Percentiles rank a stretch among this genome's conserved stretches.
Evolutionary conservation across 2,113 vertebrate species (phyloP).

Genomic region (Pelmatolapia mariae): DNA sequence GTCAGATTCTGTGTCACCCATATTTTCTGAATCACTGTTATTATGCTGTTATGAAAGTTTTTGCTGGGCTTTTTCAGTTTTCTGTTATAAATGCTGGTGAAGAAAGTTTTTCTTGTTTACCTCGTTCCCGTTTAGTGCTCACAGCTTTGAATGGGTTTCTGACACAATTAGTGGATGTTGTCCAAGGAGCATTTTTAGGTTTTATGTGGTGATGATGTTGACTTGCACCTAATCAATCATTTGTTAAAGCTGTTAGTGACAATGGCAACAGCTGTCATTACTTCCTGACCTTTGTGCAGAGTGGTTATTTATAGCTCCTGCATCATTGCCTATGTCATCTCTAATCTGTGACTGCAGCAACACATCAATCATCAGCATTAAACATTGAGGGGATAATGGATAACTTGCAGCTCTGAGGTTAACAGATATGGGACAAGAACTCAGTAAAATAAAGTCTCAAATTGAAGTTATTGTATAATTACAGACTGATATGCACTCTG

Average conservation of each 20-base stretch:
- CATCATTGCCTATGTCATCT: neutral
- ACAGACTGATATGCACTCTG: neutral
- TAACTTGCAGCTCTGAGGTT: neutral
- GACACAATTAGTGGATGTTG: neutral
- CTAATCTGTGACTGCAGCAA: neutral
- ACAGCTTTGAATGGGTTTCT: neutral
- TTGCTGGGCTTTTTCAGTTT: rapidly evolving
- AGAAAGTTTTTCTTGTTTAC: neutral
- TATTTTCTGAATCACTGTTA: neutral
- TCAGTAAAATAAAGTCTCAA: neutral
- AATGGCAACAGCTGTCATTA: neutral
- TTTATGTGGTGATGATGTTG: neutral
- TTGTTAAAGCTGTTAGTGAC: neutral
- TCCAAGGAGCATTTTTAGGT: neutral
- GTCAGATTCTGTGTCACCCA: neutral
- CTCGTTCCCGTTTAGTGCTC: rapidly evolving
- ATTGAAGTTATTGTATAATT: neutral
- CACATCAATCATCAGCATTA: neutral
- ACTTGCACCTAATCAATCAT: neutral
- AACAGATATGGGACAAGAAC: neutral
- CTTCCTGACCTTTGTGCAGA: neutral
- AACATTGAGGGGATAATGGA: neutral
- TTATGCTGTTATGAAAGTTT: neutral
- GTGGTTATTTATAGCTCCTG: neutral
- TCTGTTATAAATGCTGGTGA: neutral